Evolutionary conservation across 1,140 invertebrate genomes (phyloP).

Genomic region (Lordiphosa collinella): DNA sequence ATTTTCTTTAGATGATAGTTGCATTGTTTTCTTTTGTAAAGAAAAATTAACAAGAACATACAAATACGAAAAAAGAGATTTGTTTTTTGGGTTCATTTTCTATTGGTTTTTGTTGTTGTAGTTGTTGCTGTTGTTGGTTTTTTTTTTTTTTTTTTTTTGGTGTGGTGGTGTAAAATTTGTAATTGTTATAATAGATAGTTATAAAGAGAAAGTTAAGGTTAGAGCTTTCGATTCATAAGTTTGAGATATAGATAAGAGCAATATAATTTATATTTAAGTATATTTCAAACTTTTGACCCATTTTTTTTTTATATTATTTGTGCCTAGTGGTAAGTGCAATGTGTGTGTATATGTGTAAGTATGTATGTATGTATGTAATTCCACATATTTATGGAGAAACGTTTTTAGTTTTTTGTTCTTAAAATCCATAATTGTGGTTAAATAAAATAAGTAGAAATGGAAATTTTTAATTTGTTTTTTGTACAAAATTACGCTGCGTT

Average conservation of each 20-base stretch:
- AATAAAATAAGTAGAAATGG: too few relatives aligned
- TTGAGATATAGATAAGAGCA: constrained; percentile 13
- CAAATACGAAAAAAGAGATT: constrained; percentile 80
- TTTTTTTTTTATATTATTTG: background rate
- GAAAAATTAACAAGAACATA: constrained; percentile 79
- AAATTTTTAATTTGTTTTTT: too few relatives aligned
- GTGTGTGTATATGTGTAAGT: too few relatives aligned
- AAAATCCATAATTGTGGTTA: too few relatives aligned
- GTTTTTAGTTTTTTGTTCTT: too few relatives aligned
- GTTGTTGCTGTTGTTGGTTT: constrained; percentile 42
- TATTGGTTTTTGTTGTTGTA: constrained; percentile 7
- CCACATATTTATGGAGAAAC: too few relatives aligned
- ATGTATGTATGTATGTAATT: too few relatives aligned
- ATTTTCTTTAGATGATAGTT: constrained; percentile 78
- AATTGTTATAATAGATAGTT: constrained; percentile 38
- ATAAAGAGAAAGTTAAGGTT: constrained; percentile 63
- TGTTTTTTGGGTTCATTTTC: constrained; percentile 38
- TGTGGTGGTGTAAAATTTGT: constrained; percentile 41
- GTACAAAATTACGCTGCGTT: constrained; percentile 17
- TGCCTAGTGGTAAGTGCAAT: too few relatives aligned
- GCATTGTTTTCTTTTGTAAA: constrained; percentile 63
- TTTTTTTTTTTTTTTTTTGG: constrained; percentile 30
- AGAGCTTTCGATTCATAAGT: constrained; percentile 25
- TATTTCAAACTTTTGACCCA: constrained; percentile 21
- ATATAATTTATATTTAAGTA: background rate